These are phyloP conservation scores for Pyrgilauda ruficollis DNA, from an alignment of 2,113 vertebrate species.

Conservation along the genomic window DNA sequence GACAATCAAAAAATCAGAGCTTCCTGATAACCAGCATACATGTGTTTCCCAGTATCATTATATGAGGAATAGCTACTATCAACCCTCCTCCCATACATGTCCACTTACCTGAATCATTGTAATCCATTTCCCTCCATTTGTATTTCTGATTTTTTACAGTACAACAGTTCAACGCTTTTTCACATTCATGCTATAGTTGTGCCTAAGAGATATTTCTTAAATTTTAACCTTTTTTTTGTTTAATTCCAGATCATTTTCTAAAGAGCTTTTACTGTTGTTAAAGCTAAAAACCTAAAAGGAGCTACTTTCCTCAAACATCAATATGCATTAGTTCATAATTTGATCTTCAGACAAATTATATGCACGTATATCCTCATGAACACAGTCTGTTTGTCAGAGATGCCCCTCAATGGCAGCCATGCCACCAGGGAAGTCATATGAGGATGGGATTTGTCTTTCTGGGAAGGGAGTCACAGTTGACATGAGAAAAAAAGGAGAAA, in stretches of 20 bases:
- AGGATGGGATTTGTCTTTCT: background rate
- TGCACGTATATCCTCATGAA: background rate
- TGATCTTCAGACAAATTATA: background rate
- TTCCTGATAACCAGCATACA: background rate
- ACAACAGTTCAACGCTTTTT: background rate
- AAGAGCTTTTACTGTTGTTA: background rate
- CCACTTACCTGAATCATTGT: background rate
- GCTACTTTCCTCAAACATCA: background rate
- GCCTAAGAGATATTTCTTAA: background rate
- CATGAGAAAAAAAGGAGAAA: background rate
- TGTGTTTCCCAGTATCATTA: background rate
- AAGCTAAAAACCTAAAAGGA: background rate
- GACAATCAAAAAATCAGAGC: background rate
- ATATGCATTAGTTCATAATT: background rate
- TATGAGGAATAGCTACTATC: background rate
- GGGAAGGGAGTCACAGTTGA: background rate
- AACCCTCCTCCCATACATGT: background rate
- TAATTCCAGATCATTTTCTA: background rate
- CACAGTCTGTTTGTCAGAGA: background rate
- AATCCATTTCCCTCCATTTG: background rate
- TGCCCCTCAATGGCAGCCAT: background rate
- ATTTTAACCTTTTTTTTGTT: background rate
- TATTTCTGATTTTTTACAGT: background rate
- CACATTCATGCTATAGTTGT: background rate
- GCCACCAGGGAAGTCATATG: background rate